Conservation (phyloP, 1,140 invertebrate genomes). For the Ceratoteleas bidentatus region DNA sequence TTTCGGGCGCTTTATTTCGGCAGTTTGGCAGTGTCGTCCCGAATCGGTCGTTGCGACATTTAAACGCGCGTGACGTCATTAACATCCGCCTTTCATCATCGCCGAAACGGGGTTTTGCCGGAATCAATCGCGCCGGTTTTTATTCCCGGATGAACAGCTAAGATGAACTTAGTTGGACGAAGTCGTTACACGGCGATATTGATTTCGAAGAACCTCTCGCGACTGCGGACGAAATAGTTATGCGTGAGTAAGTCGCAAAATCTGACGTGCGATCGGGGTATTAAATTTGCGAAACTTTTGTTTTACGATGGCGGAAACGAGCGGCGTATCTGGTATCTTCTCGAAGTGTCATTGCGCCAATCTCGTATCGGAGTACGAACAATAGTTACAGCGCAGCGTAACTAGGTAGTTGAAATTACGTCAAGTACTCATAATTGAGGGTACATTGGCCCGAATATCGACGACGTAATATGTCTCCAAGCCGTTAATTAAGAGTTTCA, state of each 20-base stretch:
- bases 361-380: constrained; percentile 16
- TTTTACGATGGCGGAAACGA: constrained; percentile 42
- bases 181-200: background rate
- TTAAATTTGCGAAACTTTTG: constrained; percentile 36
- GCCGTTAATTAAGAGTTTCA: constrained; percentile 1
- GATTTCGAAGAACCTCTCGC: background rate
- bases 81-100: too few species aligned
- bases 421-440: constrained; percentile 22
- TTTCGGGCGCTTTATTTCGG: too few species aligned
- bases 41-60: too few species aligned
- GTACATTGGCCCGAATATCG: constrained; percentile 17
- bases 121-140: too few species aligned
- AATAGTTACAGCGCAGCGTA: constrained; percentile 28
- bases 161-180: too few species aligned
- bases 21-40: too few species aligned
- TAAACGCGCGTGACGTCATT: too few species aligned
- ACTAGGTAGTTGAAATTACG: constrained; percentile 38
- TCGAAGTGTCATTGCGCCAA: constrained; percentile 37
- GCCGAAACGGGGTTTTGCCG: too few species aligned
- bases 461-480: constrained; percentile 1
- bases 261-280: constrained; percentile 17
- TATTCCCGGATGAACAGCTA: too few species aligned
- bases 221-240: constrained; percentile 6
- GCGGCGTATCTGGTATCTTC: constrained; percentile 28
- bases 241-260: constrained; percentile 4